Conservation (phyloP, 2,113 vertebrate species). For the Anser cygnoides region DNA sequence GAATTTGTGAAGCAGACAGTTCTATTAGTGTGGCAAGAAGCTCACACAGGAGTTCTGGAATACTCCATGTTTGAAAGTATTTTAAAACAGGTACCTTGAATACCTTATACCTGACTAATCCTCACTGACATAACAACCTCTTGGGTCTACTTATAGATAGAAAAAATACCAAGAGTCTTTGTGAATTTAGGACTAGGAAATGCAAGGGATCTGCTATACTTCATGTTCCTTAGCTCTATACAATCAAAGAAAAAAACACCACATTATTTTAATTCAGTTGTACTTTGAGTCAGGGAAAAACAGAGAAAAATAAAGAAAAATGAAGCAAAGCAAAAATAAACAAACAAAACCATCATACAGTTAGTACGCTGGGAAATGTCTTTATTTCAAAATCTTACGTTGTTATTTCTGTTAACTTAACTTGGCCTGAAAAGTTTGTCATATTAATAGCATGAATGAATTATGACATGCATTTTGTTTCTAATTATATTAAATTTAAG, state of each 20-base stretch:
- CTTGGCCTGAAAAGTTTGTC: not conserved
- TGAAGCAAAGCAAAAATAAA: not conserved
- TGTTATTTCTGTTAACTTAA: not conserved
- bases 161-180: not conserved
- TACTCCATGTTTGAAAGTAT: not conserved
- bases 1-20: not conserved
- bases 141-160: not conserved
- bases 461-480: not conserved
- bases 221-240: not conserved
- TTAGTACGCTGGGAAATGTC: not conserved
- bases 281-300: not conserved
- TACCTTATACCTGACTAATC: not conserved
- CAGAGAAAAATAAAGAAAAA: not conserved
- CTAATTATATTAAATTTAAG: not conserved
- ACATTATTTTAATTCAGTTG: not conserved
- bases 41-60: not conserved
- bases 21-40: not conserved
- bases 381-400: not conserved
- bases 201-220: not conserved
- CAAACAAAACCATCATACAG: accelerated
- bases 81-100: not conserved
- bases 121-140: not conserved
- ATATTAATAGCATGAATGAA: not conserved
- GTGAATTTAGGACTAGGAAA: not conserved
- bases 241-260: not conserved